Evolutionary conservation across 2,797 vertebrate genomes (phyloP).

Genomic region (Mormyrus hasselquistii): DNA sequence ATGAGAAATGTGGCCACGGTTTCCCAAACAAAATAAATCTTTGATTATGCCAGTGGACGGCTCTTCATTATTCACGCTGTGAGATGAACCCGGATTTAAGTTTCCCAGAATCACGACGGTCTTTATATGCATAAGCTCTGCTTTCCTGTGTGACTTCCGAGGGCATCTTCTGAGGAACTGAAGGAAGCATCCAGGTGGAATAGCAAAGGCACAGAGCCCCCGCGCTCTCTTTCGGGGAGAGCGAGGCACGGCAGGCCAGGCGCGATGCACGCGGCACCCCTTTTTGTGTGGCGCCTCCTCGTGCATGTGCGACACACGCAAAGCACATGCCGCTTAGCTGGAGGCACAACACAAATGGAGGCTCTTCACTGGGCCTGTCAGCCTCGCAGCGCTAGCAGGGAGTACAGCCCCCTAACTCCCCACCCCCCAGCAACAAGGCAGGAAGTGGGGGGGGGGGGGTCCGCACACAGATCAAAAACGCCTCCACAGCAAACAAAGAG

Average conservation of each 20-base stretch:
- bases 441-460: background rate
- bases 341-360: background rate
- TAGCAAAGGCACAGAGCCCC: background rate
- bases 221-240: background rate
- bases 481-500: slow-evolving; percentile 11
- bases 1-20: background rate
- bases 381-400: background rate
- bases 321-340: background rate
- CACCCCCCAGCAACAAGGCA: background rate
- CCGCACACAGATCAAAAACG: background rate
- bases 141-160: background rate
- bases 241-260: background rate
- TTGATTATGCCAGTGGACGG: background rate
- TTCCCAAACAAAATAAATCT: background rate
- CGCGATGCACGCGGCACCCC: background rate
- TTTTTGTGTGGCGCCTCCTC: background rate
- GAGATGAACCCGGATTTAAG: background rate
- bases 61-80: background rate
- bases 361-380: background rate
- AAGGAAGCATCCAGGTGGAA: background rate
- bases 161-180: background rate
- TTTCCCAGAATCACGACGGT: background rate
- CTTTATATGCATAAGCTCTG: background rate
- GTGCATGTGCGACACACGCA: background rate
- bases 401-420: background rate